These are phyloP conservation scores for Hemicentrotus pulcherrimus DNA, from an alignment of 35 echinoderm and acorn worm genomes.

Conservation along the genomic window DNA sequence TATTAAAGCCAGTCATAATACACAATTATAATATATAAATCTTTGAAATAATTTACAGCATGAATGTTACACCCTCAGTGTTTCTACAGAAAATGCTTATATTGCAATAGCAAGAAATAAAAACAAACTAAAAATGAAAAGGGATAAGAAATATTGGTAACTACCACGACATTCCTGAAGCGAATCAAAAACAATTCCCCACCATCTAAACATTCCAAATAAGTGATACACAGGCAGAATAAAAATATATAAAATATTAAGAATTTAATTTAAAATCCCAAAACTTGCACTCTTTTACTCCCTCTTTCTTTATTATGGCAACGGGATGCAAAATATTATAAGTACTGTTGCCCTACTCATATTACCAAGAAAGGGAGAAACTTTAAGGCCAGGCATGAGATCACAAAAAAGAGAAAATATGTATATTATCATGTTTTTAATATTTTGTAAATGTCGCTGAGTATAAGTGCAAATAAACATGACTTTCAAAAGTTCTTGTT, in stretches of 20 bases:
- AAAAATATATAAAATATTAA: background rate
- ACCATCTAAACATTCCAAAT: background rate
- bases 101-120: background rate
- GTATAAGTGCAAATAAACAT: too few species aligned
- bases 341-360: background rate
- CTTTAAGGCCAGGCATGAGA: too few species aligned
- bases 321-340: background rate
- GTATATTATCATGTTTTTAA: background rate
- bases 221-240: background rate
- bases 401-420: background rate
- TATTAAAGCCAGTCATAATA: background rate
- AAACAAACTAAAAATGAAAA: background rate
- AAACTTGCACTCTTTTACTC: too few species aligned
- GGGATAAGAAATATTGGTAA: background rate
- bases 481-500: too few species aligned
- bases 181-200: background rate
- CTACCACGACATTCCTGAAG: background rate
- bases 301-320: background rate
- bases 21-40: conserved; percentile 5
- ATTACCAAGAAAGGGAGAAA: background rate
- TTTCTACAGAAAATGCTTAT: background rate
- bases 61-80: background rate
- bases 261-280: background rate
- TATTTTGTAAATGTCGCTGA: too few species aligned
- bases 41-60: conserved; percentile 9